Evolutionary conservation across 2,888 invertebrate genomes (phyloP), one percentile per base, ranked within the genome.

Genomic region (Ophonus ardosiacus): DNA sequence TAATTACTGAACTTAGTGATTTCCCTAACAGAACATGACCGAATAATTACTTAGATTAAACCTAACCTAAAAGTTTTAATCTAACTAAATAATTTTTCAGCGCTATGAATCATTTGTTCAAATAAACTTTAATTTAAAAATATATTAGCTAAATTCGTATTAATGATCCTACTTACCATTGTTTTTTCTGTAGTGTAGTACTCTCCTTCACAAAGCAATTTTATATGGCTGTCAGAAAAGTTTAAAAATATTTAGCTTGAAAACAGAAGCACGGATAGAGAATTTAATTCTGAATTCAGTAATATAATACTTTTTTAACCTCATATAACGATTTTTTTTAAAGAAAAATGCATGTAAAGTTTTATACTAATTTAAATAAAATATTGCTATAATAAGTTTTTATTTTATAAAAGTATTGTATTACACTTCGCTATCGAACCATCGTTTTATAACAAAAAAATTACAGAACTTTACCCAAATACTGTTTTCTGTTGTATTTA

Each of bases 231-330:
- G 68, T 68, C 68, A 38, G 31, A 31, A 68, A 38, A 68, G 68
- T 68, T 68, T 15, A 68, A 31, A 24, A 13, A 4, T 17, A 31
- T n/a, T n/a, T 31, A 31, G 38, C 68, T 38, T n/a, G 68, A 31
- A 59, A 68, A 68, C n/a, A 15, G 68, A 68, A 68, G 38, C n/a
- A 7, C 68, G n/a, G n/a, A 38, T 38, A 68, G 38, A 15, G 68
- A 68, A 68, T 15, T 68, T 38, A 68, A 68, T 68, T n/a, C 68
- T 13, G n/a, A n/a, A n/a, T n/a, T n/a, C n/a, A n/a, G n/a, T n/a
- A n/a, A n/a, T n/a, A n/a, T n/a, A n/a, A n/a, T n/a, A n/a, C n/a
- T n/a, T n/a, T n/a, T n/a, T n/a, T n/a, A n/a, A n/a, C n/a, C n/a
- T n/a, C n/a, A n/a, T n/a, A n/a, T n/a, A n/a, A n/a, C n/a, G n/a